phyloP scores from a whole-genome alignment of 2,797 vertebrate species.

The Semaprochilodus insignis region DNA sequence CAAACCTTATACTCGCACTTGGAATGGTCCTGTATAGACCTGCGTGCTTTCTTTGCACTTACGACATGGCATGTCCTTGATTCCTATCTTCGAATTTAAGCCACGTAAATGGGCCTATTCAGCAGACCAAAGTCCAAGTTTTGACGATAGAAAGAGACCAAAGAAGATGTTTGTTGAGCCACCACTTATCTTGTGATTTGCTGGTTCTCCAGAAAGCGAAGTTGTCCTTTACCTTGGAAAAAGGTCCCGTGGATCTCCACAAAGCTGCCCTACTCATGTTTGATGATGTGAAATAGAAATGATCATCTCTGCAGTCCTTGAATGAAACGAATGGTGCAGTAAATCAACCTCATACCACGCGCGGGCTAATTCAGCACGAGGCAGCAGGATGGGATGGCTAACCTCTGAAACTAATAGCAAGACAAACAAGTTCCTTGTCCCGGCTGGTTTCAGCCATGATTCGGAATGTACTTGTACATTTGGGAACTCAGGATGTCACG shows the following conservation, averaged over 20 bases:
- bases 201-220: neutral
- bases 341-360: slow-evolving; percentile 19
- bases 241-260: neutral
- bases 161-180: neutral
- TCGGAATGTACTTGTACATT: slow-evolving; percentile 24
- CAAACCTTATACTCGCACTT: too few relatives aligned
- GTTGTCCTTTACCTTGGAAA: slow-evolving; percentile 8
- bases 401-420: slow-evolving; percentile 9
- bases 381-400: neutral
- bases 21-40: neutral
- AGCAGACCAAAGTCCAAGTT: neutral
- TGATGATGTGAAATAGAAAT: slow-evolving; percentile 32
- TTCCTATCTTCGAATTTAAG: neutral
- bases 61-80: neutral
- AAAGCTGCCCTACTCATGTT: neutral
- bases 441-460: neutral
- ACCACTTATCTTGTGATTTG: neutral
- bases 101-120: neutral
- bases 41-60: neutral
- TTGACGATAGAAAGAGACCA: neutral
- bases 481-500: slow-evolving; percentile 1
- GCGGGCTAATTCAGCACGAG: neutral
- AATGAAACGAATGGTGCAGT: slow-evolving; percentile 29
- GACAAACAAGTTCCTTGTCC: slow-evolving; percentile 9
- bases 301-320: slow-evolving; percentile 21